phyloP scores from a whole-genome alignment of 1,140 invertebrate genomes.

The Drosophila mayri region DNA sequence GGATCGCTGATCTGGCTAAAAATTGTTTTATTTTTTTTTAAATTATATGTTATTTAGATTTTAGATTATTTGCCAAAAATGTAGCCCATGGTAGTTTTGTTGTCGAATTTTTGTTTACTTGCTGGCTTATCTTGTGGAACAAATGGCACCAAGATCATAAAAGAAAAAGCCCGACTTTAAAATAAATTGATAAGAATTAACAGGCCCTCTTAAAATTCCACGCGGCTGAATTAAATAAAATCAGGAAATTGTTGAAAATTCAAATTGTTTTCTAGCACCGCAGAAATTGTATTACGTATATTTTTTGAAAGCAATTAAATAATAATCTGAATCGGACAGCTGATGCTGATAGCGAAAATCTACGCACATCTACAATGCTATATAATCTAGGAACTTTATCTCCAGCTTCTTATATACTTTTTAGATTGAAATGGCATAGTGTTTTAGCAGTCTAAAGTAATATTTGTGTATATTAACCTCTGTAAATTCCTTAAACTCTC shows the following conservation, averaged over 20 bases:
- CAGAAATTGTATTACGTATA: not conserved
- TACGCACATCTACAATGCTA: not conserved
- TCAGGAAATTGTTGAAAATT: not conserved
- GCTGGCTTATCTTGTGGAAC: not conserved
- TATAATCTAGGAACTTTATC: constrained; percentile 1
- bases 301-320: not conserved
- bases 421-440: too few species aligned
- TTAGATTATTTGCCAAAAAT: too few species aligned
- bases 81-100: not conserved
- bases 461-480: not conserved
- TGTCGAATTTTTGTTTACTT: not conserved
- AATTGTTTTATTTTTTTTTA: too few species aligned
- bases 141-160: not conserved
- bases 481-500: not conserved
- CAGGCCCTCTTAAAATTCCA: too few species aligned
- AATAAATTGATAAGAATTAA: not conserved
- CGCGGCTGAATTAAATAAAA: not conserved
- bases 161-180: not conserved
- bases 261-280: not conserved
- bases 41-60: too few species aligned
- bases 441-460: not conserved
- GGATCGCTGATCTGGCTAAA: too few species aligned
- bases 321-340: not conserved
- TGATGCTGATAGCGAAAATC: constrained; percentile 5
- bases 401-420: not conserved